These are phyloP conservation scores for Pachyuromys duprasi DNA, from an alignment of 2,797 vertebrate genomes.

Conservation along the genomic window DNA sequence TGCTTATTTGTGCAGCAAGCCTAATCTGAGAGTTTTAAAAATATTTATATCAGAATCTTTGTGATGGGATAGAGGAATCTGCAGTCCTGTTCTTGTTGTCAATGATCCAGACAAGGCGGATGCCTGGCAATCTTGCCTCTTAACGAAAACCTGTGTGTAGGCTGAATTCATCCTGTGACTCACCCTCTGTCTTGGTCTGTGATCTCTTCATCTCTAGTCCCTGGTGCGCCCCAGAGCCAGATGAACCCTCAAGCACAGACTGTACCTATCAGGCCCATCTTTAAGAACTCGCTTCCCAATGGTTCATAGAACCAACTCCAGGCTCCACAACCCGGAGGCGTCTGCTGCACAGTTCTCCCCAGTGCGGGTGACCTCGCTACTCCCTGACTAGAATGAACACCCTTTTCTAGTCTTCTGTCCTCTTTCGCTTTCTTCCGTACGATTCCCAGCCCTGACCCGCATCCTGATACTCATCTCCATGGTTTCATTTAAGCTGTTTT, in stretches of 20 bases:
- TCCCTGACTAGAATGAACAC: background rate
- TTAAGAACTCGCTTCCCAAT: background rate
- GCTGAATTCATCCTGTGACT: background rate
- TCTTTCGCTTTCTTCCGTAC: background rate
- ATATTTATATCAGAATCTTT: background rate
- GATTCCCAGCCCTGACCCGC: background rate
- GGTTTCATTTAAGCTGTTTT: background rate
- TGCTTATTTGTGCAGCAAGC: slow-evolving; percentile 26
- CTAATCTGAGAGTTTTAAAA: background rate
- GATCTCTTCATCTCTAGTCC: background rate
- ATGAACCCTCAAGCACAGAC: background rate
- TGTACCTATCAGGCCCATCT: background rate
- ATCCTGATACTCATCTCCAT: background rate
- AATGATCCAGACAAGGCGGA: background rate
- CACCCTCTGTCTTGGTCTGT: background rate
- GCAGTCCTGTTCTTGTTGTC: background rate
- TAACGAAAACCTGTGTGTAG: background rate
- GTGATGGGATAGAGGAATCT: background rate
- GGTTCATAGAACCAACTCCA: background rate
- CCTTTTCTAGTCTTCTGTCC: background rate
- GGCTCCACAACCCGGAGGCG: background rate
- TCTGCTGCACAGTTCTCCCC: background rate
- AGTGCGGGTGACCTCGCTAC: background rate
- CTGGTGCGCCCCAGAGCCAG: background rate
- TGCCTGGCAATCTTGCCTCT: background rate